Base-by-base conservation (phyloP, 2,113 vertebrate species). In the Neogale vison region DNA sequence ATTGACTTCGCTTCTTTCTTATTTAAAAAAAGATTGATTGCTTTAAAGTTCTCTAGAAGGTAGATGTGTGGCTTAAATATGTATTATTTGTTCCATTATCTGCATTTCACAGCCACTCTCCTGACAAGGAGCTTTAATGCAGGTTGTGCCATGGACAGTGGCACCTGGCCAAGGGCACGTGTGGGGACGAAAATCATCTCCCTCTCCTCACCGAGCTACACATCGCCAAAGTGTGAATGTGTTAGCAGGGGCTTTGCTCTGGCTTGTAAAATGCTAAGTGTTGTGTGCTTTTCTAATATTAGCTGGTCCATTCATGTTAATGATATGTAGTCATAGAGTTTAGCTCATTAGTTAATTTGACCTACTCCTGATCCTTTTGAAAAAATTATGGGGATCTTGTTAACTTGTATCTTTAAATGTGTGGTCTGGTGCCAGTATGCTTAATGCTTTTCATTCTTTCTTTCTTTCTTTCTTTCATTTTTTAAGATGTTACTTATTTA, bases 1-100 rank as follows among this genome's bases (percentile, higher is more conserved):
- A 98, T 98, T 98, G 98, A 99, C 98, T 98, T 99, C 95, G 97
- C 98, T 98, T 98, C 97, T 98, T 98, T 98, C 97, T 98, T 98
- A 96, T 96, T 97, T 97, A 96, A 95, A 96, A 96, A 97, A 90
- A 98, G 74, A 97, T 97, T 81, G 90, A 98, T 98, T 98, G 96
- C 96, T 98, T 97, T 98, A 96, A 98, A 94, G 52, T 97, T 98
- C 98, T 96, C 45, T 86, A 97, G 91, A 96, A 98, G 61, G 97
- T 92, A 80, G 84, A 84, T 92, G 87, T 65, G n/a, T 85, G 74
- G 21, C 72, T 97, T 93, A 84, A 96, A 96, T 96, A 90, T 63
- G 59, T 93, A 83, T 95, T 87, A 77, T 77, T 96, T 96, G 39
- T 80, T 29, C 88, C 67, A 36, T 92, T 88, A 61, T 95, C 67